Evolutionary conservation across 2,888 invertebrate genomes (phyloP).

Genomic region (Chymomyza procnemis): DNA sequence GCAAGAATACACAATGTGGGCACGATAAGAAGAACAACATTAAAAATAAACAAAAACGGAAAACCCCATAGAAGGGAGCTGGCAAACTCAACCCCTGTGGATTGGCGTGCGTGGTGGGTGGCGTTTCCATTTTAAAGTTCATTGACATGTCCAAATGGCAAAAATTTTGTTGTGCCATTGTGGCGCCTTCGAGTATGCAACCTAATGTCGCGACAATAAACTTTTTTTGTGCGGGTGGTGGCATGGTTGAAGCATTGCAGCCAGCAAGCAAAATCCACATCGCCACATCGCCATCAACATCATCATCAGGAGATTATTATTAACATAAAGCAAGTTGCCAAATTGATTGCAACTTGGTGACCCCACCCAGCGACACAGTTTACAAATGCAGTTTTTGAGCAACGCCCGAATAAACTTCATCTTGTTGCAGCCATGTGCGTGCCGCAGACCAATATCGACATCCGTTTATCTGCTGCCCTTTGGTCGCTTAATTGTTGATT

Average conservation of each 20-base stretch:
- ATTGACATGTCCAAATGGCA: constrained; percentile 49
- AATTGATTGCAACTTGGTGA: constrained; percentile 14
- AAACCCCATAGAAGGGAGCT: constrained; percentile 5
- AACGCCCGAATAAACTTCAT: constrained; percentile 31
- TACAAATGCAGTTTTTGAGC: constrained; percentile 15
- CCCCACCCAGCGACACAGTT: constrained; percentile 44
- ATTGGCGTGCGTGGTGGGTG: neutral
- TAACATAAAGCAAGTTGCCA: neutral
- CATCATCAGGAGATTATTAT: neutral
- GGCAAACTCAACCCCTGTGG: neutral
- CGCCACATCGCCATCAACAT: neutral
- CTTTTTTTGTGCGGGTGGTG: constrained; percentile 48
- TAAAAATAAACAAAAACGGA: constrained; percentile 20
- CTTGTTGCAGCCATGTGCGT: constrained; percentile 50
- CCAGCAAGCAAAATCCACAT: neutral
- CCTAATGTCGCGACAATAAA: constrained; percentile 73
- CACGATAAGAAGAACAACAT: constrained; percentile 23
- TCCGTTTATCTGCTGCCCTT: constrained; percentile 35
- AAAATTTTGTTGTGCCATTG: constrained; percentile 26
- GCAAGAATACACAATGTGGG: constrained; percentile 71
- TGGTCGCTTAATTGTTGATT: constrained; percentile 58
- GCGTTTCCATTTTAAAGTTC: constrained; percentile 63
- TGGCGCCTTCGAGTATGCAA: constrained; percentile 72
- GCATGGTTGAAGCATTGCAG: constrained; percentile 4
- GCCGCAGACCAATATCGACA: constrained; percentile 50